Conservation (phyloP, 2,113 vertebrate species). For the Pterocles gutturalis region DNA sequence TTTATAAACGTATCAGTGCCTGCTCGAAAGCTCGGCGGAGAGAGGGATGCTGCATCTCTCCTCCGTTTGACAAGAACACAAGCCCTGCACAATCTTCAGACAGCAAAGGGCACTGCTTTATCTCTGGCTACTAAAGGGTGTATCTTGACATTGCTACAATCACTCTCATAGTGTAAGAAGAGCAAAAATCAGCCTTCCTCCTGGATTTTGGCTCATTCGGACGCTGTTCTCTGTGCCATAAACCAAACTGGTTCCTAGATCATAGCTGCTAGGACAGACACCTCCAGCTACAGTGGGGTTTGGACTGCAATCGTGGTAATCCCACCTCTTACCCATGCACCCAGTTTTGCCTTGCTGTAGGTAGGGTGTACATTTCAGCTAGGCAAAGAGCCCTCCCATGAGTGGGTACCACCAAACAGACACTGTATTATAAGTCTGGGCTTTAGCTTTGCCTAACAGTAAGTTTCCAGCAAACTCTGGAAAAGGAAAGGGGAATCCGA, state of each 20-base stretch:
- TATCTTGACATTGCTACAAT: background rate
- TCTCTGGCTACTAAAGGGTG: conserved; percentile 59
- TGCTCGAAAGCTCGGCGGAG: conserved; percentile 47
- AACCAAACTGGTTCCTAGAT: background rate
- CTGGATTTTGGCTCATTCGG: background rate
- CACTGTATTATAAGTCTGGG: accelerated
- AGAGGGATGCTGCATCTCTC: conserved; percentile 7
- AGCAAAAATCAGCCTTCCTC: background rate
- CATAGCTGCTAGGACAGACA: accelerated
- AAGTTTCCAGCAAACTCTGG: background rate
- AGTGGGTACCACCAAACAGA: background rate
- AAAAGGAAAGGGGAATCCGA: background rate
- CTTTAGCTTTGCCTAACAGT: background rate
- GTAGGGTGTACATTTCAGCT: accelerated
- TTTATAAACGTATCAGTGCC: conserved; percentile 56
- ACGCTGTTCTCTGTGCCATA: background rate
- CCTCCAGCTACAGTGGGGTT: background rate
- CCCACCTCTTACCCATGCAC: background rate
- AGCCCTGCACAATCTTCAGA: conserved; percentile 31
- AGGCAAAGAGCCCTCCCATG: background rate
- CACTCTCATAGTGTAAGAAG: background rate
- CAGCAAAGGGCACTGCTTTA: conserved; percentile 64
- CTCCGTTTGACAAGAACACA: conserved; percentile 9
- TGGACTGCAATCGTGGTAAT: accelerated
- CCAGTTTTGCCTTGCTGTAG: background rate